Base-by-base conservation (phyloP, 1,140 invertebrate species). In the Acromyrmex heyeri region DNA sequence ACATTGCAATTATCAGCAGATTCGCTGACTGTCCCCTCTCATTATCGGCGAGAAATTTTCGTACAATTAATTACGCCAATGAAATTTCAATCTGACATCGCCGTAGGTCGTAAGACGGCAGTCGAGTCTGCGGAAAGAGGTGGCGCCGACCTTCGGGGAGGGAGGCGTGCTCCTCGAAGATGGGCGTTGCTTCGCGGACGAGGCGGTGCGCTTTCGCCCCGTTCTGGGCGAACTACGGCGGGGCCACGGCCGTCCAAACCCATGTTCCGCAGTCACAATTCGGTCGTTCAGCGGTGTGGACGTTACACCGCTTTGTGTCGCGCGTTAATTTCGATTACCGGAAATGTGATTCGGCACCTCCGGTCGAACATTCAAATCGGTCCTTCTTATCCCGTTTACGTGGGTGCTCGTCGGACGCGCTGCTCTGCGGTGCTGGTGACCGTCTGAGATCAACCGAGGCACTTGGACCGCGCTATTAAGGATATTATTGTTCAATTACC, bases 251-350 rank as follows among this genome's bases (percentile, higher is more conserved):
- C 86, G 69, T 57, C 57, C 76, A 86, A 82, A 61, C 89, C 76
- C 78, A 61, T 86, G 64, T 86, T 73, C 89, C 87, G 88, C 93
- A 94, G 94, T 94, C 92, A 89, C 91, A 92, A 92, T 93, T 93
- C 78, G 91, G 81, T 91, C 92, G 91, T 92, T 92, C 91, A 89
- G 87, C 91, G 89, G 92, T 90, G 65, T 88, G 85, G 85, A 91
- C 87, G 92, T 81, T 69, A 77, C 67, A 55, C 77, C 65, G 86
- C 77, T 77, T 86, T 78, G 82, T 85, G 76, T 82, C 88, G 91
- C 86, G 87, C 82, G 57, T 85, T 65, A 59, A 85, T 88, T 75
- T 75, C 82, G 34, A 85, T 75, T 86, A 88, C 91, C 87, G 87
- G 88, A 89, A 92, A 75, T 30, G 61, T 44, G 64, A 81, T 76